Evolutionary conservation across 2,888 invertebrate species (phyloP).

Genomic region (Ommatoiulus sabulosus): DNA sequence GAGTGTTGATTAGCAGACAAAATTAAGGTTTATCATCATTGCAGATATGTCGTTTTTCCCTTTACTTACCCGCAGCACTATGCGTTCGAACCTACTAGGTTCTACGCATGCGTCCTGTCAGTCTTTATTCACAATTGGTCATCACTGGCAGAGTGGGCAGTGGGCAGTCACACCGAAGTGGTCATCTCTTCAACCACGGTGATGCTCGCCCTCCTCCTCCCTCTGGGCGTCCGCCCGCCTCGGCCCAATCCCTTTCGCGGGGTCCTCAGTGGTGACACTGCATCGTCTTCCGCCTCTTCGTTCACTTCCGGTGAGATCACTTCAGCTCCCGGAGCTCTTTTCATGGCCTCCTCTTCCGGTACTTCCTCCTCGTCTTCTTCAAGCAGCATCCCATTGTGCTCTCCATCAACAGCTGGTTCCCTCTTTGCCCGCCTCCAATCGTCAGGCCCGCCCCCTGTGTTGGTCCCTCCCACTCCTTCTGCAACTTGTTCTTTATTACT

Average conservation of each 20-base stretch:
- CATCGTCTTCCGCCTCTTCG: not conserved
- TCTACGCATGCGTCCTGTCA: too few relatives aligned
- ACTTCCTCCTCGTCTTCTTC: not conserved
- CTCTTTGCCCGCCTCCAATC: not conserved
- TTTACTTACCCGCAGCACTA: too few relatives aligned
- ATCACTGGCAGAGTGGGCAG: not conserved
- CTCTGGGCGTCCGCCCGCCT: not conserved
- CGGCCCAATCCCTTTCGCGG: not conserved
- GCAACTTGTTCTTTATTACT: not conserved
- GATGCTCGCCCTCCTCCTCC: not conserved
- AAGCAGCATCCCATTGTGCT: not conserved
- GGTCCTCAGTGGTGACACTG: not conserved
- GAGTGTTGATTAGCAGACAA: too few relatives aligned
- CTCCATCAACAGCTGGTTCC: not conserved
- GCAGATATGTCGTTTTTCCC: too few relatives aligned
- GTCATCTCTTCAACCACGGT: conserved; percentile 6
- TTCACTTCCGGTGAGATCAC: not conserved
- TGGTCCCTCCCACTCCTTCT: not conserved
- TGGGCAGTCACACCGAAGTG: not conserved
- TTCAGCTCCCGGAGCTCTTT: not conserved
- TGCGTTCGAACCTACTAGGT: too few relatives aligned
- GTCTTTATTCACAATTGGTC: too few relatives aligned
- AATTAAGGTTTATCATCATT: too few relatives aligned
- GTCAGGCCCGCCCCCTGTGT: not conserved
- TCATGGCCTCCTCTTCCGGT: not conserved